Base-by-base conservation (phyloP, 2,797 vertebrate species). In the Amniataba percoides region DNA sequence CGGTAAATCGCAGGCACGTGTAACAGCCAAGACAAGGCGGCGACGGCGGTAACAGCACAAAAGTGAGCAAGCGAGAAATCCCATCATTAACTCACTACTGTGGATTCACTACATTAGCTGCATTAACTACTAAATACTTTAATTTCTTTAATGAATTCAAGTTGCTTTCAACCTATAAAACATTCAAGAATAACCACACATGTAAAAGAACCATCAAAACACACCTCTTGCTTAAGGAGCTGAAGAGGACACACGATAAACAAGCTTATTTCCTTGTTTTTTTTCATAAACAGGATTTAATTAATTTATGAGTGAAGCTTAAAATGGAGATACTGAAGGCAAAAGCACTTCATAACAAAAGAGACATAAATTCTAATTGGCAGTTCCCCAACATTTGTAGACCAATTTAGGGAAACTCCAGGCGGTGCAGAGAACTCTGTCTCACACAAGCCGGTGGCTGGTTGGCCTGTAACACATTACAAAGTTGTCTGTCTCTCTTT, bases 1-100 rank as follows among this genome's bases (percentile, higher is more conserved):
- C 15, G 5, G 48, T 61, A 86, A 81, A 86, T 84, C 82, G 83
- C 69, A 71, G 45, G 19, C 78, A 73, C 40, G n/a, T 78, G 81
- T 48, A 71, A 58, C 61, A 53, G 70, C 53, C 19, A 52, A 70
- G 68, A 45, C 21, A 25, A 62, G 69, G 57, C 25, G 4, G 27
- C 3, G 4, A 59, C 16, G 3, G 34, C 34, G 34, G 34, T 9
- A 36, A 9, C 0, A 8, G 48, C 34, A 65, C 36, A 23, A 39
- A 83, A 78, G 66, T 40, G 42, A 80, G 71, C 25, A 57, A 57
- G 36, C 14, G 46, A 73, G 60, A 82, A 68, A 52, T 21, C 25
- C 16, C 51, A 49, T 77, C 62, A 80, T 81, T 82, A 80, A 72
- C 71, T 68, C 19, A 1, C 52, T 51, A 5, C 57, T 63, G 36